A percentile compares a stretch with the other conserved stretches of the same genome.
Conservation (phyloP, 2,888 invertebrate genomes). For the Mantis religiosa region DNA sequence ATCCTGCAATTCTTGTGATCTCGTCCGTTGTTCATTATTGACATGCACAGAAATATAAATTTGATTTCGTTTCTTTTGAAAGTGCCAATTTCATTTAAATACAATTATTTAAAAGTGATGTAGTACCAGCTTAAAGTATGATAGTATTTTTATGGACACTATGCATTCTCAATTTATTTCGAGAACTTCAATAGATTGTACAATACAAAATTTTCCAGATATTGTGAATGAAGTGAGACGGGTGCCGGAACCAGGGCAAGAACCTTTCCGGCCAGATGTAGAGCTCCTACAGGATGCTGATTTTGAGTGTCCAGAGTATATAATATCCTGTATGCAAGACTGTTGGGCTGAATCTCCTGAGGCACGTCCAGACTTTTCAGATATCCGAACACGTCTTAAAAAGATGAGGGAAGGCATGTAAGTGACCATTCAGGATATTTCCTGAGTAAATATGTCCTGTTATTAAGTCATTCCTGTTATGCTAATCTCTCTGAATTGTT, state of each 20-base stretch:
- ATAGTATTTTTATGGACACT: too few relatives aligned
- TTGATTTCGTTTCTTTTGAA: too few relatives aligned
- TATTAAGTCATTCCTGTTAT: background rate
- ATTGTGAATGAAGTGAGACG: constrained; percentile 80
- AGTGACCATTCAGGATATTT: constrained; percentile 41
- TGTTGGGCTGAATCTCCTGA: constrained; percentile 88
- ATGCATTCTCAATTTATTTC: too few relatives aligned
- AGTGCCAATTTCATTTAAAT: too few relatives aligned
- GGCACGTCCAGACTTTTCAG: constrained; percentile 77
- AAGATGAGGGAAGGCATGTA: constrained; percentile 85
- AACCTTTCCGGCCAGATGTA: constrained; percentile 75
- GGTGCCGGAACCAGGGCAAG: constrained; percentile 61
- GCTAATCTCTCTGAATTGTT: background rate
- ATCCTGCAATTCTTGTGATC: too few relatives aligned
- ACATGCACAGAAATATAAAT: too few relatives aligned
- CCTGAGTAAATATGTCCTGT: background rate
- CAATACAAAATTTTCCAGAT: constrained; percentile 51
- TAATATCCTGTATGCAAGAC: constrained; percentile 76
- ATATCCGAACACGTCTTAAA: constrained; percentile 74
- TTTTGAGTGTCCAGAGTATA: constrained; percentile 74
- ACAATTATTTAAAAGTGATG: too few relatives aligned
- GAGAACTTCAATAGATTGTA: too few relatives aligned
- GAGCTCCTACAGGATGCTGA: constrained; percentile 66
- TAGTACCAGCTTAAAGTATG: too few relatives aligned
- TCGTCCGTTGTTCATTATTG: too few relatives aligned